Conservation (phyloP, 2,113 vertebrate genomes). For the Alexandromys fortis region DNA sequence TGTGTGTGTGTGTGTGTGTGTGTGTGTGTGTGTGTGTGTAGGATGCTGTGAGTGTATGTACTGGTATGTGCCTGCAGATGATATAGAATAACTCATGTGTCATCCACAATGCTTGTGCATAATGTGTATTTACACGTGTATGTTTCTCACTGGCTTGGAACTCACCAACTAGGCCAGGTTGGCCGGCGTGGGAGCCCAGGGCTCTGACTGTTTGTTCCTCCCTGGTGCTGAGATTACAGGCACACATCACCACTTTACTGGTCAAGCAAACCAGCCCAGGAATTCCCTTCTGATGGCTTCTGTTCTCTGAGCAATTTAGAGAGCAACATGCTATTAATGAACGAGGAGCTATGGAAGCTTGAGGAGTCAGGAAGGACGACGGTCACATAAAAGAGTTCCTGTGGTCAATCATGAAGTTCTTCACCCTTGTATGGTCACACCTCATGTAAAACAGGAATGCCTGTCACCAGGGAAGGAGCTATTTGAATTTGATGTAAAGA, state of each 20-base stretch:
- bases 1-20: neutral
- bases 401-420: neutral
- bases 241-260: neutral
- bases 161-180: neutral
- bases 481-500: neutral
- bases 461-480: neutral
- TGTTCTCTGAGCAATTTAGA: neutral
- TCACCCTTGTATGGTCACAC: too few species aligned
- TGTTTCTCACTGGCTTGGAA: neutral
- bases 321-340: neutral
- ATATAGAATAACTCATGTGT: neutral
- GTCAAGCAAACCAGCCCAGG: too few species aligned
- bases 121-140: neutral
- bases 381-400: neutral
- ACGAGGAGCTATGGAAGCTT: neutral
- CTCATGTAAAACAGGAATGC: neutral
- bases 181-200: neutral
- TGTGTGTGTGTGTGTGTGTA: neutral
- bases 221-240: neutral
- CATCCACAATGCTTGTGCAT: neutral
- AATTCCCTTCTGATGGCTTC: neutral
- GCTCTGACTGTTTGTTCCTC: too few species aligned
- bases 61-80: neutral
- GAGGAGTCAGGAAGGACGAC: neutral
- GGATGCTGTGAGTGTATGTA: neutral